Evolutionary conservation across 2,888 invertebrate species (phyloP).

Genomic region (Philaethria dido): DNA sequence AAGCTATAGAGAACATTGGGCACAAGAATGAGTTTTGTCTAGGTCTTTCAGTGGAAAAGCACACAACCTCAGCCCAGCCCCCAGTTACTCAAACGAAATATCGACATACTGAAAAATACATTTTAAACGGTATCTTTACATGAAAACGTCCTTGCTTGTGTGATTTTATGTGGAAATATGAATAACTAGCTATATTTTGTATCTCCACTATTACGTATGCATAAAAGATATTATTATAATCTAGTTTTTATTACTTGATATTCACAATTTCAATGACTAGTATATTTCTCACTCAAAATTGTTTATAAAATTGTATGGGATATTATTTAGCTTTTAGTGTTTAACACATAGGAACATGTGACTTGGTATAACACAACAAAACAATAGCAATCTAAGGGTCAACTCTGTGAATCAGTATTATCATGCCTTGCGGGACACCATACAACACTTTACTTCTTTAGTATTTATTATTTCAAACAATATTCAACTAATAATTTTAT

Average conservation of each 20-base stretch:
- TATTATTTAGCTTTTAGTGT: conserved; percentile 81
- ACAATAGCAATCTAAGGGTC: conserved; percentile 46
- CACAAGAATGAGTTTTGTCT: conserved; percentile 47
- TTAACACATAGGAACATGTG: conserved; percentile 71
- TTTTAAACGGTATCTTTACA: conserved; percentile 46
- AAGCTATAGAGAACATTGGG: conserved; percentile 49
- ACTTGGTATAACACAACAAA: conserved; percentile 55
- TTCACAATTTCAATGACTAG: conserved; percentile 8
- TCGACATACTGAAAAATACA: conserved; percentile 63
- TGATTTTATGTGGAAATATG: conserved; percentile 29
- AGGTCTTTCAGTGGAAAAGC: conserved; percentile 63
- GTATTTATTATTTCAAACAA: conserved; percentile 51
- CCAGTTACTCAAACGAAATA: conserved; percentile 61
- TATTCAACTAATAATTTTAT: conserved; percentile 47
- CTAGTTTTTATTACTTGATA: no score
- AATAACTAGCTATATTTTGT: not conserved
- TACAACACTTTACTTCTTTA: conserved; percentile 47
- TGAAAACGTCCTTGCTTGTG: conserved; percentile 22
- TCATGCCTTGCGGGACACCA: conserved; percentile 64
- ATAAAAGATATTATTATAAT: not conserved
- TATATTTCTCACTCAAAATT: conserved; percentile 67
- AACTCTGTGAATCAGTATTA: conserved; percentile 52
- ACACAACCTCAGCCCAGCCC: conserved; percentile 71
- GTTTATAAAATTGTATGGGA: conserved; percentile 51
- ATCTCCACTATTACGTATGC: not conserved